Percentiles rank a stretch among this genome's conserved stretches.
These are phyloP conservation scores for Protonibea diacanthus DNA, from an alignment of 2,797 vertebrate genomes.

Conservation along the genomic window DNA sequence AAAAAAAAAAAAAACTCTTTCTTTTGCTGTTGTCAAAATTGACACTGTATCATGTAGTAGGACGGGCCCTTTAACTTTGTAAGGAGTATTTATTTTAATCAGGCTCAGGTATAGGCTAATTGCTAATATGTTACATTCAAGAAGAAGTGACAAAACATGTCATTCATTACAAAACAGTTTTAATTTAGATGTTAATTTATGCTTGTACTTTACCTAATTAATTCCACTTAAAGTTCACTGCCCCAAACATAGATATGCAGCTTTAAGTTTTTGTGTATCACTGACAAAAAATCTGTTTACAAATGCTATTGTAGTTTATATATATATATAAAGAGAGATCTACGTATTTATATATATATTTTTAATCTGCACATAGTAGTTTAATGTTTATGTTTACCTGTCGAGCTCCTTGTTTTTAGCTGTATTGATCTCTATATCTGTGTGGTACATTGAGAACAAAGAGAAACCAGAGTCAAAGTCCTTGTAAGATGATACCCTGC, in stretches of 20 bases:
- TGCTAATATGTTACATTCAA: slow-evolving; percentile 38
- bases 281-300: slow-evolving; percentile 2
- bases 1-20: slow-evolving; percentile 48
- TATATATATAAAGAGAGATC: too few relatives aligned
- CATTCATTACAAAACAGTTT: slow-evolving; percentile 43
- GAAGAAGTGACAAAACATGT: slow-evolving; percentile 50
- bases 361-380: too few relatives aligned
- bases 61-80: slow-evolving; percentile 50
- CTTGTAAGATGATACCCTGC: too few relatives aligned
- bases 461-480: too few relatives aligned
- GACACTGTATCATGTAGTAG: slow-evolving; percentile 60
- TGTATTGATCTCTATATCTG: too few relatives aligned
- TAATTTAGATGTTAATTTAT: slow-evolving; percentile 49
- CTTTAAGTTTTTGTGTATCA: slow-evolving; percentile 31
- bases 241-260: neutral
- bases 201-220: slow-evolving; percentile 51
- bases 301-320: too few relatives aligned
- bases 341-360: too few relatives aligned
- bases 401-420: too few relatives aligned
- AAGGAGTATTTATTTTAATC: slow-evolving; percentile 60
- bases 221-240: slow-evolving; percentile 40
- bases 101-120: slow-evolving; percentile 54
- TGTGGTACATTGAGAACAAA: too few relatives aligned
- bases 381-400: too few relatives aligned
- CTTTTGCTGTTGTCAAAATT: slow-evolving; percentile 61